Base-by-base conservation (phyloP, 2,113 vertebrate genomes). In the Formicarius rufipectus region DNA sequence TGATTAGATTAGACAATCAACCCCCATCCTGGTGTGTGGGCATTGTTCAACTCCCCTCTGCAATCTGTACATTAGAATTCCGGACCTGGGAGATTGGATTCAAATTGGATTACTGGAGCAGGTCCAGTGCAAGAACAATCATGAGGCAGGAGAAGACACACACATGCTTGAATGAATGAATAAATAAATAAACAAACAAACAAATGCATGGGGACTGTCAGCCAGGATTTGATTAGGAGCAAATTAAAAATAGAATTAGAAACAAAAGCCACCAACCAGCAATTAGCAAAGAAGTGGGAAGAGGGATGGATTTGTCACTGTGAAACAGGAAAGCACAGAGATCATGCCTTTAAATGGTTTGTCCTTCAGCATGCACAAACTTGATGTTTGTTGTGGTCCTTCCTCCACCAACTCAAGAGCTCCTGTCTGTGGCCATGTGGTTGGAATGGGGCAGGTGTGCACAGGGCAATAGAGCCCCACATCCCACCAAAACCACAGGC, bases 21-120 rank as follows among this genome's bases (percentile, higher is more conserved):
- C 88, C 93, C 87, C 89, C 35, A 8, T 78, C 94, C 84, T 89
- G 94, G 85, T 84, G 90, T 31, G 91, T 4, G 49, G 75, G 79
- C 9, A 56, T 81, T 97, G 84, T 94, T 96, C 30, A 4, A 90
- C 68, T 96, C 79, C 89, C 94, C 92, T 96, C 92, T 95, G 90
- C 94, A 96, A 97, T 96, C 93, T 87, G 82, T 85, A 90, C 97
- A 97, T 98, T 96, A 97, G 94, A 97, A 98, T 97, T 97, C 97
- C 93, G 97, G 97, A 97, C 97, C 91, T 97, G 94, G 94, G 96
- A 95, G 95, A 98, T 83, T 85, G 93, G 97, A 96, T 97, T 98
- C 97, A 97, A 97, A 97, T 96, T 97, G 97, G 95, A 98, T 98
- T 98, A 95, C 82, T 98, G 97, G 96, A 97, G 95, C 79, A 96